phyloP scores from a whole-genome alignment of 2,797 vertebrate genomes.

The Zalophus californianus region DNA sequence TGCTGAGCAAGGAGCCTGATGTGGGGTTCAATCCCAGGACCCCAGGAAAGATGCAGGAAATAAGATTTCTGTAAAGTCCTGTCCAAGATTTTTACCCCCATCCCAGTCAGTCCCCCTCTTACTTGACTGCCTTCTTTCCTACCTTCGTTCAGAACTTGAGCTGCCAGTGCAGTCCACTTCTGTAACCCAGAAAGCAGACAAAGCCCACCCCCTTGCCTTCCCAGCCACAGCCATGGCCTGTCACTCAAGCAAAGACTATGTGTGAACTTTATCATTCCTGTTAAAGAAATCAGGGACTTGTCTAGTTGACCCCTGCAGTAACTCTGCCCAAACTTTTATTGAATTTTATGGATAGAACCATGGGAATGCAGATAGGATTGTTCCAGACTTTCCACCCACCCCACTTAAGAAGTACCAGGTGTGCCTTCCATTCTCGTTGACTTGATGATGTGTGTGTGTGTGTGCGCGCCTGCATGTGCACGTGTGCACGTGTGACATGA shows the following conservation, averaged over 20 bases:
- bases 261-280: neutral
- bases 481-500: neutral
- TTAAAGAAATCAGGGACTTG: slow-evolving; percentile 32
- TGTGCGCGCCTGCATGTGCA: no score
- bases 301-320: slow-evolving; percentile 48
- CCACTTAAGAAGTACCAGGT: slow-evolving; percentile 42
- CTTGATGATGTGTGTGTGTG: neutral
- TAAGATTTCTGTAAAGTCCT: neutral
- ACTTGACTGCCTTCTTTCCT: neutral
- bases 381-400: neutral
- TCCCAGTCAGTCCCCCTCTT: neutral
- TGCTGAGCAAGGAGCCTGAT: no score
- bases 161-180: neutral
- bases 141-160: neutral
- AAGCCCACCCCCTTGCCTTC: neutral
- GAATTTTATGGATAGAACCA: slow-evolving; percentile 23
- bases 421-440: slow-evolving; percentile 52
- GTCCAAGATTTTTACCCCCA: neutral
- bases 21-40: no score
- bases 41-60: neutral
- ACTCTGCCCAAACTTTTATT: slow-evolving; percentile 33
- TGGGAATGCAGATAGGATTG: neutral
- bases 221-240: neutral
- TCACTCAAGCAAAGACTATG: neutral
- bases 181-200: neutral